Evolutionary conservation across 2,888 invertebrate genomes (phyloP), one percentile per base, ranked within the genome.

Genomic region (Amaurobius ferox): DNA sequence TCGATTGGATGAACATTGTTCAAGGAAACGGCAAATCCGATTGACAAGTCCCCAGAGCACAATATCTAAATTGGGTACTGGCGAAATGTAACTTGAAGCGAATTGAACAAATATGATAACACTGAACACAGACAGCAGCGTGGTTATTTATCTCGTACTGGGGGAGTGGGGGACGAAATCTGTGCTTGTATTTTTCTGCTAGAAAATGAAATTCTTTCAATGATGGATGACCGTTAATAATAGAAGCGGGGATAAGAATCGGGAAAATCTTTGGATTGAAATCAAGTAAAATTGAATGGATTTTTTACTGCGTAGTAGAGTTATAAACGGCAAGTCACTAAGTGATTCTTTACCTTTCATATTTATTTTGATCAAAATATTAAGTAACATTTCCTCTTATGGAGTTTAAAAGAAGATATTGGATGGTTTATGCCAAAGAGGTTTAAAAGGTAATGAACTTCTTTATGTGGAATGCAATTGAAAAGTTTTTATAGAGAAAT

Each of bases 61-160:
- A 48, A 48, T 48, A 48, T 48, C 48, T 48, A 48, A 48, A 48
- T 48, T 48, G 48, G 23, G 48, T 48, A 48, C 48, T 48, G 11
- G 48, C 6, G n/a, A n/a, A 19, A 2, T 19, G 48, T 48, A 48
- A 13, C 48, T 19, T 48, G 48, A 0, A 48, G 48, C 23, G 48
- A 48, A 19, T 48, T 48, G 48, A 48, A 48, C 48, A 48, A 48
- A 48, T 48, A 48, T 48, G 48, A 48, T 48, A 48, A 48, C 48
- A 48, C 48, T n/a, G n/a, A n/a, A 19, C 48, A 19, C 23, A 19
- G n/a, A 48, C 48, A 9, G 48, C 48, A 48, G 48, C 48, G n/a
- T 48, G n/a, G n/a, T 19, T 48, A 48, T 48, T 48, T 19, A 19
- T 48, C 48, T 48, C 16, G n/a, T 48, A 19, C 23, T 48, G 48